Conservation (phyloP, 2,113 vertebrate species). For the Pseudopipra pipra region DNA sequence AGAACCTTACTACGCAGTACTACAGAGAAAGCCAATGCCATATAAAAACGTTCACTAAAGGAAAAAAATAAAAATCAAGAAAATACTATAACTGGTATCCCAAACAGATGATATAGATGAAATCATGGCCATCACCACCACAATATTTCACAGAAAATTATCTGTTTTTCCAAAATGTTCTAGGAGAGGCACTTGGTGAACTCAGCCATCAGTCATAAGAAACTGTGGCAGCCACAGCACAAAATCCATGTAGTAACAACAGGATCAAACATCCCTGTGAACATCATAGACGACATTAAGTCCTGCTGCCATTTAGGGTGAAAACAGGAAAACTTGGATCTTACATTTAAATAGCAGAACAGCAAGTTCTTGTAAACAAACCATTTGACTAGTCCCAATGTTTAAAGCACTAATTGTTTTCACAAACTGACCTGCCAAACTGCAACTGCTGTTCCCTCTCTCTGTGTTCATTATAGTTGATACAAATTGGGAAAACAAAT, state of each 20-base stretch:
- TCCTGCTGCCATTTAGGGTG: not conserved
- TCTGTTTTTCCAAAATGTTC: not conserved
- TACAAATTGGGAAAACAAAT: not conserved
- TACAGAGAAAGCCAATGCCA: not conserved
- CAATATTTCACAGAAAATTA: not conserved
- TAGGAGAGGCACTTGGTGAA: not conserved
- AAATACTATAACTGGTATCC: not conserved
- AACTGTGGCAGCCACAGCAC: not conserved
- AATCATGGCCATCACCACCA: not conserved
- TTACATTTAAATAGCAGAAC: not conserved
- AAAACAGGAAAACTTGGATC: conserved; percentile 45
- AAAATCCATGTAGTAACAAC: not conserved
- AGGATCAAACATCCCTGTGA: not conserved
- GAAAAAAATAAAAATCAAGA: not conserved
- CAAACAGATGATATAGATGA: not conserved
- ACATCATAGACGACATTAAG: not conserved
- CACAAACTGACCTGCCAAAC: not conserved
- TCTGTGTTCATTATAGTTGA: not conserved
- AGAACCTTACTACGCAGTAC: not conserved
- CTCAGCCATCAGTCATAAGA: not conserved
- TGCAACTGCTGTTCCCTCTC: not conserved
- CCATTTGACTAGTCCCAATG: not conserved
- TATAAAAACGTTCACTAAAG: not conserved
- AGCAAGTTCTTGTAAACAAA: conserved; percentile 40
- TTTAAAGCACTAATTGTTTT: conserved; percentile 11